These are phyloP conservation scores for Drosophila villosipedis DNA, from an alignment of 2,888 invertebrate genomes.

Conservation along the genomic window DNA sequence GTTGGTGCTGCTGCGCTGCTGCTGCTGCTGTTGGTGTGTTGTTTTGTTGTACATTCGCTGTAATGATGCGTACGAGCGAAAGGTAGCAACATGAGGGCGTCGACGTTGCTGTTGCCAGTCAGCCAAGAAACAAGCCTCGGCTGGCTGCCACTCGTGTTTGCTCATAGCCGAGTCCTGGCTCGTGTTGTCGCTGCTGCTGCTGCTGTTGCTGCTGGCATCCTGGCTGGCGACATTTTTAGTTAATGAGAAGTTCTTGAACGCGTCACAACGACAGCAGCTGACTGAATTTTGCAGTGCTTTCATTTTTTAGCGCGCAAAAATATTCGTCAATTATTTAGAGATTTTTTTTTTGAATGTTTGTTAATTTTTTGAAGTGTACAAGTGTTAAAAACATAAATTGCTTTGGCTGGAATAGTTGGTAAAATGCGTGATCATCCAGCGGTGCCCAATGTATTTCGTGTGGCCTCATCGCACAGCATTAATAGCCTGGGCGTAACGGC, in stretches of 20 bases:
- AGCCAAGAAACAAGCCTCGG: conserved; percentile 26
- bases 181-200: background rate
- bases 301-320: conserved; percentile 16
- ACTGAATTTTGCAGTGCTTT: background rate
- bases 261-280: conserved; percentile 40
- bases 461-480: conserved; percentile 80
- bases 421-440: conserved; percentile 83
- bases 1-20: conserved; percentile 8
- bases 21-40: conserved; percentile 26
- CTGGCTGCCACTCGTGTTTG: conserved; percentile 41
- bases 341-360: conserved; percentile 2
- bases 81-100: conserved; percentile 14
- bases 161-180: conserved; percentile 29
- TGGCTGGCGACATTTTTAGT: conserved; percentile 52
- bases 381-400: background rate
- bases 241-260: conserved; percentile 52
- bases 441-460: conserved; percentile 84
- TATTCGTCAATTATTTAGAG: background rate
- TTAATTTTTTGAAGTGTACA: conserved; percentile 13
- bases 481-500: conserved; percentile 62
- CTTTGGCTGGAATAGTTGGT: background rate
- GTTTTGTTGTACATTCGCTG: conserved; percentile 58
- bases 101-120: background rate
- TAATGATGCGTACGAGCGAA: conserved; percentile 33
- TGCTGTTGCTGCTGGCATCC: conserved; percentile 14